Evolutionary conservation across 2,113 vertebrate genomes (phyloP).

Genomic region (Macaca mulatta): DNA sequence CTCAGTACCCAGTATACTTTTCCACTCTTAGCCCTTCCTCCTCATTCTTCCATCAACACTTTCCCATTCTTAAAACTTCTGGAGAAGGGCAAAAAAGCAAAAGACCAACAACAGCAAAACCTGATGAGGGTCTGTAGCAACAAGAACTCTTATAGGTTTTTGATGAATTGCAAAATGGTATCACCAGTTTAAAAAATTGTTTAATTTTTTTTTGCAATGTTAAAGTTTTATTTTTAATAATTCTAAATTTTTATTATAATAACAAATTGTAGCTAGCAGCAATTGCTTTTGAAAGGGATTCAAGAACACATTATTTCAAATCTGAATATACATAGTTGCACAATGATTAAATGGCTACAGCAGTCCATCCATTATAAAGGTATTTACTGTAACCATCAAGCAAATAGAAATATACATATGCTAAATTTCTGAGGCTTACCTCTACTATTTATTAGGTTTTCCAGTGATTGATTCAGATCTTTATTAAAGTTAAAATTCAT

Average conservation of each 20-base stretch:
- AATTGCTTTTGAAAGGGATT: background rate
- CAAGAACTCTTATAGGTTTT: background rate
- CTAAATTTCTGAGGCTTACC: background rate
- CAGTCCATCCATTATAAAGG: background rate
- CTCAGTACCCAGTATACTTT: background rate
- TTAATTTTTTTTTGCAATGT: background rate
- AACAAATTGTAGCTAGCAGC: background rate
- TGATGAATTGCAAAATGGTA: background rate
- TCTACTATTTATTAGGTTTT: background rate
- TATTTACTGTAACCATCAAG: background rate
- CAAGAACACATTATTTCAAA: background rate
- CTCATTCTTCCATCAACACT: background rate
- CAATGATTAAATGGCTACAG: background rate
- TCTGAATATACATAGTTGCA: background rate
- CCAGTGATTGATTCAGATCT: no score
- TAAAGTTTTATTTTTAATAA: no score
- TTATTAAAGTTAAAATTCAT: background rate
- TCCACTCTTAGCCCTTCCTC: background rate
- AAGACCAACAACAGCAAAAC: background rate
- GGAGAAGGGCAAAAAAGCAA: background rate
- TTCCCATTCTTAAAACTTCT: no score
- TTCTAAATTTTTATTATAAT: background rate
- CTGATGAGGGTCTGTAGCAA: background rate
- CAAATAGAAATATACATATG: background rate
- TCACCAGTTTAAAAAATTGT: background rate